Percentiles rank a stretch among this genome's conserved stretches.
These are phyloP conservation scores for Tachyglossus aculeatus DNA, from an alignment of 2,797 vertebrate species.

Conservation along the genomic window DNA sequence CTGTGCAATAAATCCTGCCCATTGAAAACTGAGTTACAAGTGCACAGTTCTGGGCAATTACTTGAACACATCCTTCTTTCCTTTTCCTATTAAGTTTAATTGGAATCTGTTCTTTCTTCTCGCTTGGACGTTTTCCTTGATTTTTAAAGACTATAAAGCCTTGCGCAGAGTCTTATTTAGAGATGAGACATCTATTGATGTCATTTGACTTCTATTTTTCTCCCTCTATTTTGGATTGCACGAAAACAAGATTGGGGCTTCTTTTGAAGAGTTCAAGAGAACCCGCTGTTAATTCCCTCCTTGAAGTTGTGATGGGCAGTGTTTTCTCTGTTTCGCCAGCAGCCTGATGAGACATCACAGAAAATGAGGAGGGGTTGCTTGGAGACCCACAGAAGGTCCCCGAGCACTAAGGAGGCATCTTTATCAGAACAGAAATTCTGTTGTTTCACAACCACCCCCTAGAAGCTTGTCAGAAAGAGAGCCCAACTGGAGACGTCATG, in stretches of 20 bases:
- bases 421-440: not conserved
- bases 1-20: slow-evolving; percentile 12
- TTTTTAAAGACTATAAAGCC: not conserved
- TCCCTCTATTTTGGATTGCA: slow-evolving; percentile 39
- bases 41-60: not conserved
- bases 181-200: not conserved
- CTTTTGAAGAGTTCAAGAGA: slow-evolving; percentile 19
- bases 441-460: no score
- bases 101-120: slow-evolving; percentile 6
- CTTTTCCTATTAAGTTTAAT: slow-evolving; percentile 19
- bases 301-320: not conserved
- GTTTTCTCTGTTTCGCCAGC: no score
- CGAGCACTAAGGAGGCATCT: not conserved
- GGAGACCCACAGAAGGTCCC: no score
- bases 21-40: slow-evolving; percentile 19
- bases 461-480: no score
- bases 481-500: no score
- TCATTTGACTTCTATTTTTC: slow-evolving; percentile 5
- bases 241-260: slow-evolving; percentile 34
- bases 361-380: not conserved
- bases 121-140: not conserved
- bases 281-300: not conserved
- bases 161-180: not conserved
- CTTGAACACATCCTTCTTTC: not conserved
- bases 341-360: not conserved